A percentile compares a stretch with the other conserved stretches of the same genome.
Conservation (phyloP, 2,113 vertebrate genomes). For the Aegypius monachus region DNA sequence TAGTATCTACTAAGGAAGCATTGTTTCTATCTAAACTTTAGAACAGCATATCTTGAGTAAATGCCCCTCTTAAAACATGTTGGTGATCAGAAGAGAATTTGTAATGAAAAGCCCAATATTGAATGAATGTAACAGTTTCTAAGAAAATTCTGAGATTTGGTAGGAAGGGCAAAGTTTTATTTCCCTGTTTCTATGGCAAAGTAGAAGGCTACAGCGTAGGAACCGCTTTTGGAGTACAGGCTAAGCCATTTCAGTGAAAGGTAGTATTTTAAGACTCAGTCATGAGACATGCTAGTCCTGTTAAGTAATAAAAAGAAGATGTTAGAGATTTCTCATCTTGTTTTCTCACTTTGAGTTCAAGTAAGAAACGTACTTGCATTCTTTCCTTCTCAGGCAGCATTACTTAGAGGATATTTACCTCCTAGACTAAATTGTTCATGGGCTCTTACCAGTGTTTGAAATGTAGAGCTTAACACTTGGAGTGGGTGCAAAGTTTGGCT, state of each 20-base stretch:
- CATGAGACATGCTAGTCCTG: background rate
- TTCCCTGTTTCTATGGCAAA: background rate
- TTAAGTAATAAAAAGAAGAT: background rate
- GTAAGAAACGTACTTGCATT: background rate
- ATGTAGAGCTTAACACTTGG: background rate
- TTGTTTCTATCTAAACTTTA: background rate
- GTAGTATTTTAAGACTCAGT: background rate
- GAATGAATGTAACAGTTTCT: background rate
- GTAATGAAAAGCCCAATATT: background rate
- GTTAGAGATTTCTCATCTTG: background rate
- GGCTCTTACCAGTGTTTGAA: background rate
- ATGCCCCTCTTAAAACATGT: background rate
- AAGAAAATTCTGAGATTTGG: background rate
- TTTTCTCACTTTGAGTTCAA: background rate
- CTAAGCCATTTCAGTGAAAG: background rate
- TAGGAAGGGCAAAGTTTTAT: background rate
- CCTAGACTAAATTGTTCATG: background rate
- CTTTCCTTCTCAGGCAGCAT: background rate
- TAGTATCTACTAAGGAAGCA: background rate
- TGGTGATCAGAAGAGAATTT: background rate
- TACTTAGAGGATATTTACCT: background rate
- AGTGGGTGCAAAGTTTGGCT: background rate
- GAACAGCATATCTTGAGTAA: background rate
- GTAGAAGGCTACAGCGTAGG: background rate
- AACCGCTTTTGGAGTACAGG: background rate